Evolutionary conservation across 2,113 vertebrate genomes (phyloP).

Genomic region (Apaloderma vittatum): DNA sequence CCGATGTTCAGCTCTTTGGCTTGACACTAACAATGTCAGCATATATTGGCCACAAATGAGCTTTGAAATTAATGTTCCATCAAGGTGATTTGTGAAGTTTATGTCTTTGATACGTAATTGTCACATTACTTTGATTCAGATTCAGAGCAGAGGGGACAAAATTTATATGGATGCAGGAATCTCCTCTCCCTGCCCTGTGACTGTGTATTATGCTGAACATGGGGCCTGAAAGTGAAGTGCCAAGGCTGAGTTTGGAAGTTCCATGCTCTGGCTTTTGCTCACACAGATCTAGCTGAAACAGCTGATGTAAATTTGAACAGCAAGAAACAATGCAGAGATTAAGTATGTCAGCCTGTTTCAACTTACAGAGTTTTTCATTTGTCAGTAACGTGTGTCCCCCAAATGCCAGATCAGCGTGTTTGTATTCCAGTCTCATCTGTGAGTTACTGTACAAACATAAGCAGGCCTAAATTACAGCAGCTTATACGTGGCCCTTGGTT

Average conservation of each 20-base stretch:
- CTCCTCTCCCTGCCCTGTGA: background rate
- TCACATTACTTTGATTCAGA: background rate
- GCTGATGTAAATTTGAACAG: background rate
- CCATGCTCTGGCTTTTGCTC: background rate
- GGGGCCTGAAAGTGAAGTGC: background rate
- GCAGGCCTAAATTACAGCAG: background rate
- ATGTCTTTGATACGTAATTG: background rate
- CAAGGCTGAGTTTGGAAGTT: background rate
- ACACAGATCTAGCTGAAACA: background rate
- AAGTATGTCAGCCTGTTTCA: background rate
- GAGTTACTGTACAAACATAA: background rate
- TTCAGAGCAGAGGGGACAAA: background rate
- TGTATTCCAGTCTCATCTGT: background rate
- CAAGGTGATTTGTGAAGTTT: conserved; percentile 2
- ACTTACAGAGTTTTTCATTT: background rate
- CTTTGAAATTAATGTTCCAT: background rate
- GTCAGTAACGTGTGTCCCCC: background rate
- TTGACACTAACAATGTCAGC: background rate
- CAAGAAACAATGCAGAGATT: background rate
- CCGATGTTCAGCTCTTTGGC: background rate
- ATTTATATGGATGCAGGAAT: background rate
- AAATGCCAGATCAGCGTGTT: background rate
- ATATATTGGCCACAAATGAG: background rate
- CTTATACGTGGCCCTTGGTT: background rate
- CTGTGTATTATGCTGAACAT: background rate